These are phyloP conservation scores for Intellagama lesueurii DNA, from an alignment of 2,797 vertebrate species.

Conservation along the genomic window DNA sequence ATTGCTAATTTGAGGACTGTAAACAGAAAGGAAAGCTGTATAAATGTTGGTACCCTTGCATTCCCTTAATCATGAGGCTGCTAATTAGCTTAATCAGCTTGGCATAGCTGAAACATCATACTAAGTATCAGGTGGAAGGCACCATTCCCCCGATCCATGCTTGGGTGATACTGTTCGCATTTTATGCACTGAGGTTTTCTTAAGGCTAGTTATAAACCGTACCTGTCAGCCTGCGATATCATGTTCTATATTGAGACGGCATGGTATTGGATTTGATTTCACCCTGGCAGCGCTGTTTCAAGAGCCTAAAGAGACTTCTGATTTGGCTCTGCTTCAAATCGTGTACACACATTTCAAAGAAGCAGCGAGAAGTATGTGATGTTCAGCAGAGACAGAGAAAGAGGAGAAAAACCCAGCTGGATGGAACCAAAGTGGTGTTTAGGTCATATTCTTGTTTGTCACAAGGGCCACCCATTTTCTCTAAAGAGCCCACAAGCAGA, in stretches of 20 bases:
- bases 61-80: conserved; percentile 49
- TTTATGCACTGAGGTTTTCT: conserved; percentile 42
- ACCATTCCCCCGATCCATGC: conserved; percentile 15
- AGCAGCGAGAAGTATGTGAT: too few species aligned
- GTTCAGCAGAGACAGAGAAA: too few species aligned
- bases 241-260: conserved; percentile 18
- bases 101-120: conserved; percentile 58
- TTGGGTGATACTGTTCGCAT: conserved; percentile 46
- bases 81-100: conserved; percentile 72
- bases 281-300: neutral
- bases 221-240: conserved; percentile 36
- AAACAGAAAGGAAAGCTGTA: conserved; percentile 64
- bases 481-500: too few species aligned
- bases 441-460: too few species aligned
- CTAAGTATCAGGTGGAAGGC: conserved; percentile 48
- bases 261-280: neutral
- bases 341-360: neutral
- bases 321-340: neutral
- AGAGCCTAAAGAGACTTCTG: conserved; percentile 1
- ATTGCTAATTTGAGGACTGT: conserved; percentile 66
- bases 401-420: too few species aligned
- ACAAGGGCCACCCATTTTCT: too few species aligned
- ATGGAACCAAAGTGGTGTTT: too few species aligned
- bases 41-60: conserved; percentile 51
- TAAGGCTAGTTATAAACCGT: conserved; percentile 43